Conservation (phyloP, 2,797 vertebrate genomes). For the Tangara arthus region DNA sequence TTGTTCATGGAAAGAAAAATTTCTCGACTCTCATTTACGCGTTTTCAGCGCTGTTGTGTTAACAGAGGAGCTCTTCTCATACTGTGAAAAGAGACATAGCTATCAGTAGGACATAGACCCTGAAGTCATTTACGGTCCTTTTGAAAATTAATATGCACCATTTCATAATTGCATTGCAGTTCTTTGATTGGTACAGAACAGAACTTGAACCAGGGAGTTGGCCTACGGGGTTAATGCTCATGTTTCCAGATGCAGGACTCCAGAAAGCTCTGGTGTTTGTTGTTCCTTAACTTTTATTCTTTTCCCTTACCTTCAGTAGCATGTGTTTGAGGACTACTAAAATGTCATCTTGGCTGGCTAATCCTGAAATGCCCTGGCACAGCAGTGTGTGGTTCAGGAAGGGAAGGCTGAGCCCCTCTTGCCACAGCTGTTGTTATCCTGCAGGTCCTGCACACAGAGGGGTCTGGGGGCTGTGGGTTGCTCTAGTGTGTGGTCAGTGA, state of each 20-base stretch:
- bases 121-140: constrained; percentile 3
- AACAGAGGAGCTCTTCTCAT: neutral
- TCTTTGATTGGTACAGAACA: neutral
- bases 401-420: neutral
- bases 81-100: neutral
- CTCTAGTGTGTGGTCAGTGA: fast-evolving
- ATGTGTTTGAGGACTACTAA: neutral
- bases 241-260: neutral
- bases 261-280: neutral
- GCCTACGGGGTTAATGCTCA: neutral
- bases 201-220: neutral
- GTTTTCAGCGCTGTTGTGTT: neutral
- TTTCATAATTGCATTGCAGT: neutral
- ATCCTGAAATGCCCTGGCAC: too few relatives aligned
- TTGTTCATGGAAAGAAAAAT: constrained; percentile 46
- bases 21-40: neutral
- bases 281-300: neutral
- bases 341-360: neutral
- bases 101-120: constrained; percentile 2
- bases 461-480: neutral
- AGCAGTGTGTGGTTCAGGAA: neutral
- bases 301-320: neutral
- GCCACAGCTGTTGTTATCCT: neutral
- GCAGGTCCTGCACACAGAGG: neutral
- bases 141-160: constrained; percentile 24